Evolutionary conservation across 2,113 vertebrate genomes (phyloP), one percentile per base, ranked within the genome.

Genomic region (Datnioides undecimradiatus): DNA sequence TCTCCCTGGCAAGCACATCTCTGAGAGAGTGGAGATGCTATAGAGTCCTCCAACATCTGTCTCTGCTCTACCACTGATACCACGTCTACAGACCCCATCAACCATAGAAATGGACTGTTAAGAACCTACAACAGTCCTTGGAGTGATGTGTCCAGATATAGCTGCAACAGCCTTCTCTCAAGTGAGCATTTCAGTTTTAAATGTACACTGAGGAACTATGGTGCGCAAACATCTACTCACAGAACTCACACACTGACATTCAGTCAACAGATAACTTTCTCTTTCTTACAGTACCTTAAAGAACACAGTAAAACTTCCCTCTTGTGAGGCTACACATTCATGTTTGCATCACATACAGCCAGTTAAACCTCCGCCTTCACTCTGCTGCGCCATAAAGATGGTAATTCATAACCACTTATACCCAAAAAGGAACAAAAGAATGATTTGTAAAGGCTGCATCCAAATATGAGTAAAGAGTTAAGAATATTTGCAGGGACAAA

Each of bases 21-120:
- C 88, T 49, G 80, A 82, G 59, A 84, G 88, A 86, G 84, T 38
- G 54, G 82, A 85, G 84, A 84, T 33, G 82, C 92, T 95, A 94
- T 94, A 94, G 92, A 94, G 92, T 94, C 93, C 91, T 95, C 93
- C 87, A 92, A 83, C 84, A 85, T 89, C 90, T 92, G 91, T 93
- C 92, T 94, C 27, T 63, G 55, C 89, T 86, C 65, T 67, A 82
- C 81, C 86, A 80, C 80, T 82, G 79, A 85, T 80, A 73, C 79
- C 74, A 59, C 66, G 49, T 89, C 90, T 73, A 21, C 85, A 89
- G 89, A 91, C 76, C 86, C 83, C 92, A 91, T 94, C 93, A 94
- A 94, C 85, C 92, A 90, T 92, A 92, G 88, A 92, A 92, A 92
- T 91, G 86, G 73, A 90, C 92, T 85, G 82, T 88, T 90, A 84